Percentiles rank a stretch among this genome's conserved stretches.
Conservation (phyloP, 2,113 vertebrate species). For the Pelmatolapia mariae region DNA sequence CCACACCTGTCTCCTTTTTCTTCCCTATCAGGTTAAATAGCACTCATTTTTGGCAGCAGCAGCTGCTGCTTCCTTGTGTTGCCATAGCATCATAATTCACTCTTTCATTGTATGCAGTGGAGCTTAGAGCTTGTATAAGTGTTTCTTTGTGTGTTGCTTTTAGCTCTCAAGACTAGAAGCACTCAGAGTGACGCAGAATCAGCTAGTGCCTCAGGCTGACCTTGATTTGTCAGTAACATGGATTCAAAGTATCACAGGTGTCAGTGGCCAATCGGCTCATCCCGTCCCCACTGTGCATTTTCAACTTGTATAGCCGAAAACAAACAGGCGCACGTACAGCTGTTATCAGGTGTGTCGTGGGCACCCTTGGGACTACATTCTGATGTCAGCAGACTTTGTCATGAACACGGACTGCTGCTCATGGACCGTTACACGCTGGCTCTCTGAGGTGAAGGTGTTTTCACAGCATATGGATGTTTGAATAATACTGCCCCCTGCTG, state of each 20-base stretch:
- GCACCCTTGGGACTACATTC: background rate
- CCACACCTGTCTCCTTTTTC: conserved; percentile 26
- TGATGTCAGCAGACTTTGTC: background rate
- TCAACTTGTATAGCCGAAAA: background rate
- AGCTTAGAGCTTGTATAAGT: conserved; percentile 41
- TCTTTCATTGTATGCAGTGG: conserved; percentile 36
- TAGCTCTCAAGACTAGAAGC: background rate
- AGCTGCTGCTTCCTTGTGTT: conserved; percentile 49
- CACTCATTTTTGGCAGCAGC: conserved; percentile 13
- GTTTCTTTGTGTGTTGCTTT: conserved; percentile 38
- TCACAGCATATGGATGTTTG: background rate
- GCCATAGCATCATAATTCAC: conserved; percentile 63
- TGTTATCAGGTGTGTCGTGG: background rate
- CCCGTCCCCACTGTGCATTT: background rate
- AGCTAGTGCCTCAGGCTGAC: background rate
- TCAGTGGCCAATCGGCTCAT: background rate
- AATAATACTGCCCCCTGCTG: conserved; percentile 48
- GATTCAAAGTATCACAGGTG: background rate
- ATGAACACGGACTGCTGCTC: background rate
- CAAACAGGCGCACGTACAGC: background rate
- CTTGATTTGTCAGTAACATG: background rate
- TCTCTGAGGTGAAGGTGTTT: background rate
- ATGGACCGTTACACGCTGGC: background rate
- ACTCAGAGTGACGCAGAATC: background rate
- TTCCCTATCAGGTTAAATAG: conserved; percentile 35